A percentile compares a stretch with the other conserved stretches of the same genome.
These are phyloP conservation scores for Molorchus minor DNA, from an alignment of 2,888 invertebrate species.

Conservation along the genomic window DNA sequence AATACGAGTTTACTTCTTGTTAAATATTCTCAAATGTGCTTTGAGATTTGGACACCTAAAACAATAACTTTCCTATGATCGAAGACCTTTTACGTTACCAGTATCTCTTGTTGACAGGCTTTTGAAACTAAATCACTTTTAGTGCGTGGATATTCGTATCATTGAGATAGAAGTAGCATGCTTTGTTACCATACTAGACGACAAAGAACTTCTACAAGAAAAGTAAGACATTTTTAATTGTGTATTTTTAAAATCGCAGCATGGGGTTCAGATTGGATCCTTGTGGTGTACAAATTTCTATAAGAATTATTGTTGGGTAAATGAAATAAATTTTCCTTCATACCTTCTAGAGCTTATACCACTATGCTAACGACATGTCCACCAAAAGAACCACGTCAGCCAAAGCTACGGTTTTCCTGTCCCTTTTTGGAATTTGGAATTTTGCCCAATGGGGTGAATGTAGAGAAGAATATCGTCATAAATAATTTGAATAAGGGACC, in stretches of 20 bases:
- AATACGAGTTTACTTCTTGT: too few relatives aligned
- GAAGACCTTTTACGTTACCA: too few relatives aligned
- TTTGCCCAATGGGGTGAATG: slow-evolving; percentile 42
- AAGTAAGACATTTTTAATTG: neutral
- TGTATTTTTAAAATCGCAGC: neutral
- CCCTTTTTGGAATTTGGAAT: slow-evolving; percentile 50
- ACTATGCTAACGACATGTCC: too few relatives aligned
- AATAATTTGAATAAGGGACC: slow-evolving; percentile 42
- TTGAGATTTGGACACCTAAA: too few relatives aligned
- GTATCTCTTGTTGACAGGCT: too few relatives aligned
- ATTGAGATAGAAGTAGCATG: slow-evolving; percentile 39
- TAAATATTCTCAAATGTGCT: too few relatives aligned
- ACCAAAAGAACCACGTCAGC: neutral
- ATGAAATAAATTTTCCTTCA: neutral
- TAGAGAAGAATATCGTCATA: slow-evolving; percentile 46
- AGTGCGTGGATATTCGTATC: slow-evolving; percentile 40
- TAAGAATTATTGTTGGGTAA: neutral
- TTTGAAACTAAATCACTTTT: slow-evolving; percentile 2
- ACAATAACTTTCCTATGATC: too few relatives aligned
- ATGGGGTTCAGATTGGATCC: too few relatives aligned
- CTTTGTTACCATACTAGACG: slow-evolving; percentile 23
- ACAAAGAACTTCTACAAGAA: neutral
- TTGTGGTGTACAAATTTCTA: too few relatives aligned
- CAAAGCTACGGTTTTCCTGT: slow-evolving; percentile 42
- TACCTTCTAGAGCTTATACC: neutral